Evolutionary conservation across 2,888 invertebrate species (phyloP).

Genomic region (Aporophyla nigra): DNA sequence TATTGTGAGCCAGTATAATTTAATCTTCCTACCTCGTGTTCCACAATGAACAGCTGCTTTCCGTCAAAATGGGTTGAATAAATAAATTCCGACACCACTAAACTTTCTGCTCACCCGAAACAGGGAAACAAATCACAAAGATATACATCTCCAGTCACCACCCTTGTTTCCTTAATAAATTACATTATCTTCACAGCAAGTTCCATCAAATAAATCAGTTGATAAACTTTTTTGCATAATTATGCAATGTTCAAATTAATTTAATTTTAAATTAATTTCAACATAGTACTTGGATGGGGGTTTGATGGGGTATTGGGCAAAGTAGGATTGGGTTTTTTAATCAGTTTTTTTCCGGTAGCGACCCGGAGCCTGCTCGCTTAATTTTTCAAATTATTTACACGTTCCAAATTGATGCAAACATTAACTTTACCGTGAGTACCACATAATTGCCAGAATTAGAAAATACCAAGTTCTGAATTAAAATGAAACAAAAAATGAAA

Average conservation of each 20-base stretch:
- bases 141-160: constrained; percentile 35
- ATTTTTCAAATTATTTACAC: too few relatives aligned
- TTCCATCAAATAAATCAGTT: constrained; percentile 24
- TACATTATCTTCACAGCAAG: constrained; percentile 33
- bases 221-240: constrained; percentile 6
- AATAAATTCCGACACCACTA: background rate
- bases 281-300: background rate
- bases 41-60: background rate
- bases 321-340: background rate
- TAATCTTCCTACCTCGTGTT: background rate
- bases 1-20: background rate
- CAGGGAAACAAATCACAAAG: constrained; percentile 24
- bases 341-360: background rate
- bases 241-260: background rate
- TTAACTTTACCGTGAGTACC: too few relatives aligned
- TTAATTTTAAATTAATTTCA: background rate
- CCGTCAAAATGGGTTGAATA: constrained; percentile 1
- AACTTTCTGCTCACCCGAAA: constrained; percentile 13
- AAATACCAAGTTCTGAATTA: too few relatives aligned
- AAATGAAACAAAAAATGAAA: too few relatives aligned
- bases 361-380: too few relatives aligned
- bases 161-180: constrained; percentile 43
- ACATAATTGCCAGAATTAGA: too few relatives aligned
- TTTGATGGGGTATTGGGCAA: too few relatives aligned
- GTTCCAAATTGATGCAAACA: too few relatives aligned